Evolutionary conservation across 2,113 vertebrate genomes (phyloP), one percentile per base, ranked within the genome.

Genomic region (Perca schrenkii): DNA sequence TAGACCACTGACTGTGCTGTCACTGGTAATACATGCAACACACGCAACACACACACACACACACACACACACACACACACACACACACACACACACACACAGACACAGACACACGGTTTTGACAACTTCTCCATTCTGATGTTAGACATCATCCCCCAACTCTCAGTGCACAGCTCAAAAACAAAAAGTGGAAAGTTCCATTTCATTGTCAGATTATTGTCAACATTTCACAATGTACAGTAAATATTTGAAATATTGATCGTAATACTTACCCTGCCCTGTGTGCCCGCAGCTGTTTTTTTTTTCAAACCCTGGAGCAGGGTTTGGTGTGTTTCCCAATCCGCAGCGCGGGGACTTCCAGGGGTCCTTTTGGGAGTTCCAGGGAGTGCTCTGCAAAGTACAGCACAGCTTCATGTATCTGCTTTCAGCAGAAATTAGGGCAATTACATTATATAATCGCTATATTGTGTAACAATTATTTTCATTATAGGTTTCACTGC

Each of bases 81-180:
- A 74, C 64, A 60, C 21, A 15, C 64, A 84, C 54, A 16, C 66
- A 25, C 65, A 7, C 65, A 68, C 71, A 25, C 71, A 36, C 58
- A 21, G 49, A 60, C 43, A 53, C 68, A 1, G 54, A 77, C 61
- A 62, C 17, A 11, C 72, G 70, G n/a, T n/a, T 81, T 67, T 87
- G 74, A 88, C 88, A 87, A 70, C 79, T 79, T 87, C 78, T 82
- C 87, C 82, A 77, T 85, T 82, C 77, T 70, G 74, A 63, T 43
- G 61, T 46, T 79, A 31, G 43, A 36, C 64, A 12, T 19, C 61
- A 22, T 47, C 57, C 17, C 25, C 16, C 15, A 16, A 40, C 31
- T 57, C 52, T 56, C 62, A 58, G 21, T 72, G 80, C 64, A 61
- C 43, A 60, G 36, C 70, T 56, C 47, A 57, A 43, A 43, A 43